These are phyloP conservation scores for Hoplostethus atlanticus DNA, from an alignment of 2,797 vertebrate genomes.

Conservation along the genomic window DNA sequence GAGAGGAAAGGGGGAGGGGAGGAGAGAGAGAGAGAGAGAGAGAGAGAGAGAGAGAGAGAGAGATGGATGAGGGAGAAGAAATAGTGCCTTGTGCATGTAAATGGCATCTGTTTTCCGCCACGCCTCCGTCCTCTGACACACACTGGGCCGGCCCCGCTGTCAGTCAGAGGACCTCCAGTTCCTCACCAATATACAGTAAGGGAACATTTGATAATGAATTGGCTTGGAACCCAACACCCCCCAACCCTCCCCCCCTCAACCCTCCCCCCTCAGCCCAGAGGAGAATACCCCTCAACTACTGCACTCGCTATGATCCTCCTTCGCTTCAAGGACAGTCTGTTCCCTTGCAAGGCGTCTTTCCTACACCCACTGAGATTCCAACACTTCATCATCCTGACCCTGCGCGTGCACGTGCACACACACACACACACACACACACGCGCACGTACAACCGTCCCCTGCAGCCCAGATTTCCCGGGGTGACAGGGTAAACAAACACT, in stretches of 20 bases:
- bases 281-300: not conserved
- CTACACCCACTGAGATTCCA: slow-evolving; percentile 63
- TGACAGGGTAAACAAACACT: slow-evolving; percentile 79
- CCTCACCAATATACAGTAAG: slow-evolving; percentile 22
- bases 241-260: not conserved
- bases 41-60: too few relatives aligned
- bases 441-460: slow-evolving; percentile 40
- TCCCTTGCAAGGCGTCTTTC: slow-evolving; percentile 41
- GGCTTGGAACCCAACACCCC: slow-evolving; percentile 14
- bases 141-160: too few relatives aligned
- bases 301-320: not conserved
- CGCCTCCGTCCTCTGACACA: too few relatives aligned
- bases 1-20: slow-evolving; percentile 61
- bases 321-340: slow-evolving; percentile 47
- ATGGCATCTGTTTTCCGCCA: too few relatives aligned
- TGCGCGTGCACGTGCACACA: not conserved
- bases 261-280: too few relatives aligned
- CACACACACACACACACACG: slow-evolving; percentile 25
- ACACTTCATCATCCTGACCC: slow-evolving; percentile 72
- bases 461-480: slow-evolving; percentile 69
- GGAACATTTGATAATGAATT: slow-evolving; percentile 26
- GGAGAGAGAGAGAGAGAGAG: slow-evolving; percentile 55
- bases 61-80: slow-evolving; percentile 22
- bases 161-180: too few relatives aligned
- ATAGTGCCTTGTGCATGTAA: too few relatives aligned